Base-by-base conservation (phyloP, 2,113 vertebrate species). In the Etheostoma spectabile region DNA sequence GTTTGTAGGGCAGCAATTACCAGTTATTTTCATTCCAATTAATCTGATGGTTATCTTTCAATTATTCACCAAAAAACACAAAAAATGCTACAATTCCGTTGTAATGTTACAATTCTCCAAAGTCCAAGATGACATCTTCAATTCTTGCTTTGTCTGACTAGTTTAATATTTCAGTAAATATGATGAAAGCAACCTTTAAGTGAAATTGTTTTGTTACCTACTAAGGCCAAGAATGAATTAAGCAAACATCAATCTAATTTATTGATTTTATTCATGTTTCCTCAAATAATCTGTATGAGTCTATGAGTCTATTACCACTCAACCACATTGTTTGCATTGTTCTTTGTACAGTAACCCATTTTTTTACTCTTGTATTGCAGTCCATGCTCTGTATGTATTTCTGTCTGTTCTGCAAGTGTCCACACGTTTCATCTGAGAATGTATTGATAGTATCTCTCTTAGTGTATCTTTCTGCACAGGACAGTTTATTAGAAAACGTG, bases 401-500 rank as follows among this genome's bases (percentile, higher is more conserved):
- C 45, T 10, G 19, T 30, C 18, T 69, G 69, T 24, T 52, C 51
- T 69, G 38, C 1, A n/a, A 30, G n/a, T 55, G 3, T 13, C 3
- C 19, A 46, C 49, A 46, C 24, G 7, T 72, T 64, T 59, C 5
- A 42, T 81, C 22, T 68, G 61, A 76, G 27, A 76, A 48, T 6
- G 42, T 45, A 38, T 22, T 6, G 38, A 84, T 73, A 60, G 18
- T 11, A 64, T 74, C 63, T 53, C 15, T 66, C 22, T 78, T 10
- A 42, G 33, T 60, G 16, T 11, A 64, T 74, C 63, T 57, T 19
- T 66, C 30, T 77, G 15, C 30, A 21, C 38, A 4, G 8, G 35
- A 2, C 27, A 70, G n/a, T 66, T n/a, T 38, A 57, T 6, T 3
- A 35, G 42, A 74, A 79, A 84, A 67, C 53, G 56, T 80, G 27